Percentiles rank a stretch among this genome's conserved stretches.
phyloP scores from a whole-genome alignment of 2,797 vertebrate genomes.

The Trachops cirrhosus region DNA sequence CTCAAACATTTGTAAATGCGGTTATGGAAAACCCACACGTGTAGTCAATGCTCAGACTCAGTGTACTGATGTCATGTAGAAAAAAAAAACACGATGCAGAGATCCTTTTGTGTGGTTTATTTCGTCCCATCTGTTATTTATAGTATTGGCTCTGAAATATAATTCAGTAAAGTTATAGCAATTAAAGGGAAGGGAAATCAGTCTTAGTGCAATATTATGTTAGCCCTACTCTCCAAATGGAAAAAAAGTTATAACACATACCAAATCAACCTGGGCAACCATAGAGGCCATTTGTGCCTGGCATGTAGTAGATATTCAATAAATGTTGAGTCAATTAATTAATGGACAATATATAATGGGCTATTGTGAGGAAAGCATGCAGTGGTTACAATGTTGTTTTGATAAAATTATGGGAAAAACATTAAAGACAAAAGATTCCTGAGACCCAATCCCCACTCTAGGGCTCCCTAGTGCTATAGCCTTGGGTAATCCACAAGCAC shows the following conservation, averaged over 20 bases:
- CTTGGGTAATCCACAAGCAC: neutral
- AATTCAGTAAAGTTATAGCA: conserved; percentile 5
- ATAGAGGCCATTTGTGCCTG: neutral
- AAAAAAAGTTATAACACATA: neutral
- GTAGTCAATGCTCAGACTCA: neutral
- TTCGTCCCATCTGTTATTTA: conserved; percentile 35
- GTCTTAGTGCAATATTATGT: neutral
- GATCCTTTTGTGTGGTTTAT: neutral
- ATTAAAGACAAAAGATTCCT: neutral
- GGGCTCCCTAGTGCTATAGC: no score
- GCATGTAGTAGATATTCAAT: neutral
- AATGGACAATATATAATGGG: neutral
- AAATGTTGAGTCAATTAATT: conserved; percentile 2
- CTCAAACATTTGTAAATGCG: conserved; percentile 32
- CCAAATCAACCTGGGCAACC: neutral
- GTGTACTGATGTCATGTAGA: neutral
- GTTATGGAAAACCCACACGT: neutral
- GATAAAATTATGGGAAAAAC: neutral
- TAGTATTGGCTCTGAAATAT: conserved; percentile 36
- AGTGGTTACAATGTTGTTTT: neutral
- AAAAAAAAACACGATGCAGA: conserved; percentile 5
- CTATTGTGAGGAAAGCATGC: neutral
- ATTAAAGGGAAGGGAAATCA: conserved; percentile 35
- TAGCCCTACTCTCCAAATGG: neutral
- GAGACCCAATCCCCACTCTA: neutral